Percentiles rank a stretch among this genome's conserved stretches.
Conservation (phyloP, 2,113 vertebrate genomes). For the Vidua chalybeata region DNA sequence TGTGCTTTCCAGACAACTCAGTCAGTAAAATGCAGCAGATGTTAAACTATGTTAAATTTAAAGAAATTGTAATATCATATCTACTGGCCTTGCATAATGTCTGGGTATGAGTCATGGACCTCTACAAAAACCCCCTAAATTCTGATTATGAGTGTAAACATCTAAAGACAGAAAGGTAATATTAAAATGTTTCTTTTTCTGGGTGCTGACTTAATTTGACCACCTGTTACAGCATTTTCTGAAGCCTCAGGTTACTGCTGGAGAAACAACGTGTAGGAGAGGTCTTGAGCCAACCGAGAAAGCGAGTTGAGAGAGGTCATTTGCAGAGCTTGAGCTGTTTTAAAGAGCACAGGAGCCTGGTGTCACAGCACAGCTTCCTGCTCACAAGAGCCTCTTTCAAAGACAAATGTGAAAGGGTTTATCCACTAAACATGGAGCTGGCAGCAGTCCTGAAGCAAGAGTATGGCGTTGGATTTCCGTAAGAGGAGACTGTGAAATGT, state of each 20-base stretch:
- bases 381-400: background rate
- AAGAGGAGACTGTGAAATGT: background rate
- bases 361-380: slow-evolving; percentile 15
- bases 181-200: background rate
- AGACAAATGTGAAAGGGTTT: background rate
- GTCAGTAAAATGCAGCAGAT: background rate
- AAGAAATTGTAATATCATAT: background rate
- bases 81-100: background rate
- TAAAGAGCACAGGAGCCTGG: background rate
- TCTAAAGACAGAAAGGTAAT: background rate
- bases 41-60: background rate
- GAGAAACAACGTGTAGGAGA: background rate
- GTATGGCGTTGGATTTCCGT: background rate
- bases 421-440: background rate
- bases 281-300: background rate
- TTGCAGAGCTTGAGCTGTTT: background rate
- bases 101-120: background rate
- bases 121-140: background rate
- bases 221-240: slow-evolving; percentile 18
- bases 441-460: background rate
- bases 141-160: background rate
- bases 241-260: background rate
- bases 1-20: background rate
- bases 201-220: background rate
- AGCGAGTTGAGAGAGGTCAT: background rate